These are phyloP conservation scores for Nycticryphes semicollaris DNA, from an alignment of 2,113 vertebrate species.

Conservation along the genomic window DNA sequence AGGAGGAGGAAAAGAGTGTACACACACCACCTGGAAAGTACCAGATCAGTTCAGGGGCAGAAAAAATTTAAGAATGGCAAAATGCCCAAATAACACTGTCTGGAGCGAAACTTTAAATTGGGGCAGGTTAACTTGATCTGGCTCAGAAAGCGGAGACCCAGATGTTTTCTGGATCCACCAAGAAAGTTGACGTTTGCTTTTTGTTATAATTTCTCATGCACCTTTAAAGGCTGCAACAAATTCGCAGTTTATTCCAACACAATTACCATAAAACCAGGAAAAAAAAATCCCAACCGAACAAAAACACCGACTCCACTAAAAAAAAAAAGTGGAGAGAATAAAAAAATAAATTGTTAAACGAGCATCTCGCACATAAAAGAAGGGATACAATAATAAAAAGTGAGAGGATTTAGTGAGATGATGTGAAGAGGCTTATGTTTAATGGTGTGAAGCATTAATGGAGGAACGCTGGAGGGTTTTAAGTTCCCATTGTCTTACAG, in stretches of 20 bases:
- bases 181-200: not conserved
- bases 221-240: not conserved
- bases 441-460: not conserved
- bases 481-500: not conserved
- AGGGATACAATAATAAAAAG: not conserved
- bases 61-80: not conserved
- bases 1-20: rapidly evolving
- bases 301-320: not conserved
- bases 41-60: not conserved
- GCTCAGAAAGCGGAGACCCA: not conserved
- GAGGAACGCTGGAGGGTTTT: not conserved
- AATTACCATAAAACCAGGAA: not conserved
- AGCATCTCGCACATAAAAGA: rapidly evolving
- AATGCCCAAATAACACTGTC: not conserved
- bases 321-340: not conserved
- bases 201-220: rapidly evolving
- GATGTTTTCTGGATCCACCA: not conserved
- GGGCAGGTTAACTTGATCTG: not conserved
- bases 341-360: not conserved
- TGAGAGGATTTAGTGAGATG: rapidly evolving
- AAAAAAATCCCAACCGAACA: too few species aligned
- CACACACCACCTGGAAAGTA: not conserved
- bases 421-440: not conserved
- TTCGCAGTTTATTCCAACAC: rapidly evolving
- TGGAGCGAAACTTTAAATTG: not conserved